Base-by-base conservation (phyloP, 2,113 vertebrate genomes). In the Excalfactoria chinensis region DNA sequence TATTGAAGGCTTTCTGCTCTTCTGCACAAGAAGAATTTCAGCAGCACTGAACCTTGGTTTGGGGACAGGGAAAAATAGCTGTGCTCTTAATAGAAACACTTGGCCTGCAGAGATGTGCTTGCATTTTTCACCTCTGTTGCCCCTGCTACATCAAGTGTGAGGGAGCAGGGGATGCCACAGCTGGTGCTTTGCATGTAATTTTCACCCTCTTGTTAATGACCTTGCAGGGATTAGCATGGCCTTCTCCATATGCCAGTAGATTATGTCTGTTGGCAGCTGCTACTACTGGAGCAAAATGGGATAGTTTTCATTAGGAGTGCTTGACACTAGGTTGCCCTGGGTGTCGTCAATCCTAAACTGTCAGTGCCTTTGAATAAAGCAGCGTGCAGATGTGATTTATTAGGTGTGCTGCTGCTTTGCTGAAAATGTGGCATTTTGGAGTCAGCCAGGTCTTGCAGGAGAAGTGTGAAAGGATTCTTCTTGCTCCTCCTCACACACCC, bases 291-390 rank as follows among this genome's bases (percentile, higher is more conserved):
- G 94, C 95, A 94, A 96, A 94, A 97, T 93, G 95, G 97, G 96
- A 97, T 95, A 85, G 95, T 97, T 97, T 97, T 97, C 97, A 97
- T 97, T 97, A 97, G 97, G 91, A 88, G 94, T 92, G 95, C 94
- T 95, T 98, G 97, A 97, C 97, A 97, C 79, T 70, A 44, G 91
- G 86, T 72, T 97, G 96, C 96, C 97, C 97, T 89, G 90, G 83
- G 95, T 95, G 93, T 97, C 96, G 96, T 98, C 96, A 97, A 97
- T 98, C 96, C 95, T 96, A 89, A 95, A 81, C 95, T 98, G 97
- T 97, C 97, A 97, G 93, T 78, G 95, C 88, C 95, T 93, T 46
- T 88, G 96, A 97, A 97, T 96, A 93, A 96, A 95, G 95, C 90
- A 82, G 88, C 5, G 81, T 87, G 25, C 89, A 91, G 94, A 95